Conservation (phyloP, 2,888 invertebrate species). For the Platycheirus rosarum region DNA sequence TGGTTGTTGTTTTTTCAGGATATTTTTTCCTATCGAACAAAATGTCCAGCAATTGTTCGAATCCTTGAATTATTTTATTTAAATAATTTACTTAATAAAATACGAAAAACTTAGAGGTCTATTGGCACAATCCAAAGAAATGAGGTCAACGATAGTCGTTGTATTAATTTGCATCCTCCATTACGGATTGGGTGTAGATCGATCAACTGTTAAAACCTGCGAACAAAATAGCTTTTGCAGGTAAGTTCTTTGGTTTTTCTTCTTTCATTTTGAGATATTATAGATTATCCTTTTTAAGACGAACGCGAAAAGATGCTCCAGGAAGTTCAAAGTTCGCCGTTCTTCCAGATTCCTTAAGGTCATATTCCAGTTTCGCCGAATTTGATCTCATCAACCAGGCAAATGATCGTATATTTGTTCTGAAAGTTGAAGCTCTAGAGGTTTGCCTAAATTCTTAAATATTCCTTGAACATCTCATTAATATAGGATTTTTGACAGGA, state of each 20-base stretch:
- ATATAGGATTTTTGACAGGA: conserved; percentile 83
- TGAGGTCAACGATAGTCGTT: conserved; percentile 78
- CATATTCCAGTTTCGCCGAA: conserved; percentile 87
- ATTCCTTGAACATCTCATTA: no score
- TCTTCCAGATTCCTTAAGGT: conserved; percentile 86
- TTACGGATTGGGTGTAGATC: conserved; percentile 87
- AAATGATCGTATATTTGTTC: conserved; percentile 79
- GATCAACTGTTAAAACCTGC: conserved; percentile 95
- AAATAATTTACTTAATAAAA: no score
- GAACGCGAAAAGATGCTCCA: conserved; percentile 89
- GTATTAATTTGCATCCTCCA: conserved; percentile 77
- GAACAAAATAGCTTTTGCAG: conserved; percentile 98
- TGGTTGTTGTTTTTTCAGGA: no score
- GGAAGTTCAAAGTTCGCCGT: conserved; percentile 89
- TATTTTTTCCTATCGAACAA: no score
- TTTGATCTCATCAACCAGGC: conserved; percentile 88
- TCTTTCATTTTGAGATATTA: no score
- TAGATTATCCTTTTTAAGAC: conserved; percentile 81
- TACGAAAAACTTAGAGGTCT: neutral
- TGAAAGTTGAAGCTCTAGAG: conserved; percentile 81
- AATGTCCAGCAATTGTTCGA: no score
- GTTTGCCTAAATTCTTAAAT: conserved; percentile 64
- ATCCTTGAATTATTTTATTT: no score
- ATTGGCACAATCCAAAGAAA: conserved; percentile 65
- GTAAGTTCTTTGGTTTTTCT: no score